Percentiles rank a stretch among this genome's conserved stretches.
These are phyloP conservation scores for Manis crassicaudata DNA, from an alignment of 2,797 vertebrate species.

Conservation along the genomic window DNA sequence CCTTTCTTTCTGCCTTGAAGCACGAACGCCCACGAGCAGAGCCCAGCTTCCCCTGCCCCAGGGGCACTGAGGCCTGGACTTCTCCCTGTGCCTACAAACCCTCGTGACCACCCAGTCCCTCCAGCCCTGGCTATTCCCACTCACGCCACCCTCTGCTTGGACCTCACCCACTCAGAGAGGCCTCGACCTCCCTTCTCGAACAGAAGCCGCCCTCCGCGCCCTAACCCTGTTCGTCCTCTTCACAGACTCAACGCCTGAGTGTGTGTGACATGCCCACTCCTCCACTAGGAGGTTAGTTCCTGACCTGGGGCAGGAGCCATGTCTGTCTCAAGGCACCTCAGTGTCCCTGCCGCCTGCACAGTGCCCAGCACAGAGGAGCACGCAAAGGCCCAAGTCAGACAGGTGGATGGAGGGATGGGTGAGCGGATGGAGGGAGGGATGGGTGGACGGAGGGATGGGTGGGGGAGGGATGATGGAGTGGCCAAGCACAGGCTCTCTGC, in stretches of 20 bases:
- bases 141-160: neutral
- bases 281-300: neutral
- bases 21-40: no score
- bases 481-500: no score
- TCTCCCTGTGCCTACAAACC: neutral
- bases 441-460: no score
- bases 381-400: rapidly evolving
- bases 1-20: no score
- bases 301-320: neutral
- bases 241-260: rapidly evolving
- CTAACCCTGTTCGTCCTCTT: neutral
- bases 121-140: rapidly evolving
- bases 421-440: neutral
- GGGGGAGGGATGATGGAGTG: rapidly evolving
- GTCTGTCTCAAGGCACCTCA: neutral
- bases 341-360: rapidly evolving
- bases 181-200: neutral
- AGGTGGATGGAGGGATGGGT: neutral
- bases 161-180: neutral
- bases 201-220: neutral
- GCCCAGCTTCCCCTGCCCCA: neutral
- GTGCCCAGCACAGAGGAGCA: rapidly evolving
- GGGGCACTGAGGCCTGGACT: rapidly evolving
- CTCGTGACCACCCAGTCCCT: neutral
- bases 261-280: rapidly evolving